Conservation (phyloP, 2,113 vertebrate genomes). For the cattle (Bos taurus) region ARS-UCD2.0 NC_037353.1:23152001-23152500, state of each 20-base stretch:
- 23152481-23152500: not conserved
- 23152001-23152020: accelerated
- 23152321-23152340: not conserved
- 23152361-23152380: not conserved
- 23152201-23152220: not conserved
- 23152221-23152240: not conserved
- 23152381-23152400: not conserved
- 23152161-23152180: not conserved
- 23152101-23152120: not conserved
- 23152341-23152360: not conserved
- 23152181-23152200: not conserved
- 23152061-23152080: not conserved
- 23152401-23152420: not conserved
- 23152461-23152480: no score
- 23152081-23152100: not conserved
- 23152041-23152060: not conserved
- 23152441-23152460: no score
- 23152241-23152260: not conserved
- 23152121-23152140: accelerated
- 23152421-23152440: not conserved
- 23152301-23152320: not conserved
- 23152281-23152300: not conserved
- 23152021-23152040: not conserved
- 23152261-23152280: not conserved
- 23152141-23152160: accelerated